Evolutionary conservation across 1,140 invertebrate genomes (phyloP), one percentile per base, ranked within the genome.

Genomic region (Platyura marginata): DNA sequence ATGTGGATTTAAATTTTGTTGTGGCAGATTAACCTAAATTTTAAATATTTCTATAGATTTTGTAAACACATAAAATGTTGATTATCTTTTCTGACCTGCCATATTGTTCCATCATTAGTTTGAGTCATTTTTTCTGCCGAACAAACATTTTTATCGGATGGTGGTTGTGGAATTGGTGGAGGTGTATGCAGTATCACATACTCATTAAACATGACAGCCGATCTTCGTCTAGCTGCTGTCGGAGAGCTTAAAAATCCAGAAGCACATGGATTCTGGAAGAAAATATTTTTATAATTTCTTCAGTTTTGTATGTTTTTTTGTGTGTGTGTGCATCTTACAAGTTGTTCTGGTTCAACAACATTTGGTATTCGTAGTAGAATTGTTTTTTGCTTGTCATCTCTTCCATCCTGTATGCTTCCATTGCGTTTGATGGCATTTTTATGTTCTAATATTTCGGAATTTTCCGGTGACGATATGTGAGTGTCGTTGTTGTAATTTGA

Each of bases 51-150:
- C 13, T 29, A 13, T 29, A 29, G 25, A 29, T 29, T 8, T 29
- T 29, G 25, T 29, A 13, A 29, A 29, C 13, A 13, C 25, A 32
- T 9, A 42, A 42, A 42, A 13, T 9, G 11, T 32, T 11, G 23
- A 42, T 39, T 3, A 6, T 23, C 13, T 36, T 22, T 60, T 59
- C 46, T 50, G 50, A 61, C 56, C 53, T 70, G 67, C 75, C 75
- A 79, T 37, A 77, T 73, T 49, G 75, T 77, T 37, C 75, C 75
- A 55, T 77, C 74, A 25, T 77, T 81, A 34, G 83, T 83, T 64
- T 90, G 85, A 0, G 83, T 87, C 72, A 83, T 88, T 59, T 88
- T 88, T 54, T 90, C 84, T 37, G 77, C 82, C 18, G 80, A 85
- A 59, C 81, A 85, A 15, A 86, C 70, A 51, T 71, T 67, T 50